Conservation (phyloP, 2,797 vertebrate species). For the Cephalopachus bancanus region DNA sequence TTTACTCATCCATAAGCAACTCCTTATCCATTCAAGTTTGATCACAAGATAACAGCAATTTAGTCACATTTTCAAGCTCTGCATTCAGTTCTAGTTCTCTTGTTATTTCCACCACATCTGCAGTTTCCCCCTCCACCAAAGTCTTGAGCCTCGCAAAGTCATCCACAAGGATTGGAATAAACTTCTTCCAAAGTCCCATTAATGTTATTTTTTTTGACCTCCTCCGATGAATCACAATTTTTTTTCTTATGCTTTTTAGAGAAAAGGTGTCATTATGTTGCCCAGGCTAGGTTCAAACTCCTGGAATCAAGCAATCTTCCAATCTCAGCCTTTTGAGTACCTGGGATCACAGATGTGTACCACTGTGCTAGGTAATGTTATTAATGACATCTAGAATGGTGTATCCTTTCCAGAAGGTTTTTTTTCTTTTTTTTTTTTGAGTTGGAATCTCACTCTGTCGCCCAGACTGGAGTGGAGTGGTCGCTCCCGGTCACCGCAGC, state of each 20-base stretch:
- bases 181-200: neutral
- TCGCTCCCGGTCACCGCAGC: too few relatives aligned
- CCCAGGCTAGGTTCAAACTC: neutral
- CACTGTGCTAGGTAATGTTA: neutral
- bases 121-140: neutral
- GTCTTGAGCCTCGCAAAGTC: neutral
- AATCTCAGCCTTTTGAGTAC: neutral
- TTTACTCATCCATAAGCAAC: neutral
- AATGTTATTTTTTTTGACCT: neutral
- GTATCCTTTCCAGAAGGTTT: neutral
- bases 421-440: too few relatives aligned
- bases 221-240: too few relatives aligned
- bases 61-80: neutral
- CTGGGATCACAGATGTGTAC: neutral
- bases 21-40: neutral
- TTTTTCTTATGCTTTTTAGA: neutral
- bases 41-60: neutral
- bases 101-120: neutral
- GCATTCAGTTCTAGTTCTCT: neutral
- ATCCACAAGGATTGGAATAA: neutral
- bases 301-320: neutral
- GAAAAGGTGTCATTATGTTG: neutral
- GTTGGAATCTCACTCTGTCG: too few relatives aligned
- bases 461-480: too few relatives aligned
- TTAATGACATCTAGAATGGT: neutral